These are phyloP conservation scores for Crocodylus rhombifer DNA, from an alignment of 2,797 vertebrate species.

Conservation along the genomic window DNA sequence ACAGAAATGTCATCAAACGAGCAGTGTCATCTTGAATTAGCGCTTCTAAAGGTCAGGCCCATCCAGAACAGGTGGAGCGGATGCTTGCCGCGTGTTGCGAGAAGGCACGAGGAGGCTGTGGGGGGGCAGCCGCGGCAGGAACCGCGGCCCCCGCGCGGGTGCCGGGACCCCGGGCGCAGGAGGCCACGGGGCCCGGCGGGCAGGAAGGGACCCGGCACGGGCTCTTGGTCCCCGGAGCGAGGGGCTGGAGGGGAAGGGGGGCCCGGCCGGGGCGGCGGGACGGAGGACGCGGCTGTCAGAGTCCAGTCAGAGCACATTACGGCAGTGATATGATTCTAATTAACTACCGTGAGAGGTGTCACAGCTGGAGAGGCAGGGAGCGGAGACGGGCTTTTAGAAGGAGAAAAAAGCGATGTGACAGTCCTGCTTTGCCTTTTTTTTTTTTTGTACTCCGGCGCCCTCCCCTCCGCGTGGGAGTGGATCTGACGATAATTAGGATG, in stretches of 20 bases:
- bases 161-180: accelerated
- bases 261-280: conserved; percentile 7
- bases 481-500: conserved; percentile 87
- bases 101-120: neutral
- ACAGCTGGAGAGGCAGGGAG: conserved; percentile 84
- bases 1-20: conserved; percentile 79
- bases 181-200: accelerated
- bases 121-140: neutral
- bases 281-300: conserved; percentile 73
- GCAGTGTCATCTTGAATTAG: conserved; percentile 76
- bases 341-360: conserved; percentile 87
- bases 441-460: conserved; percentile 72
- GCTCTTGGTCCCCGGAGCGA: accelerated
- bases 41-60: conserved; percentile 68
- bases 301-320: conserved; percentile 89
- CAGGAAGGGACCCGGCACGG: accelerated
- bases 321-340: conserved; percentile 89
- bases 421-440: conserved; percentile 73
- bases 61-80: conserved; percentile 67
- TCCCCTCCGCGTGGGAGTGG: conserved; percentile 80
- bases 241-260: neutral
- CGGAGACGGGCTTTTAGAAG: conserved; percentile 82
- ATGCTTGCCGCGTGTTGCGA: neutral
- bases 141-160: accelerated
- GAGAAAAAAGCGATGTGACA: conserved; percentile 87